These are phyloP conservation scores for Penelope pileata DNA, from an alignment of 2,113 vertebrate species.

Conservation along the genomic window DNA sequence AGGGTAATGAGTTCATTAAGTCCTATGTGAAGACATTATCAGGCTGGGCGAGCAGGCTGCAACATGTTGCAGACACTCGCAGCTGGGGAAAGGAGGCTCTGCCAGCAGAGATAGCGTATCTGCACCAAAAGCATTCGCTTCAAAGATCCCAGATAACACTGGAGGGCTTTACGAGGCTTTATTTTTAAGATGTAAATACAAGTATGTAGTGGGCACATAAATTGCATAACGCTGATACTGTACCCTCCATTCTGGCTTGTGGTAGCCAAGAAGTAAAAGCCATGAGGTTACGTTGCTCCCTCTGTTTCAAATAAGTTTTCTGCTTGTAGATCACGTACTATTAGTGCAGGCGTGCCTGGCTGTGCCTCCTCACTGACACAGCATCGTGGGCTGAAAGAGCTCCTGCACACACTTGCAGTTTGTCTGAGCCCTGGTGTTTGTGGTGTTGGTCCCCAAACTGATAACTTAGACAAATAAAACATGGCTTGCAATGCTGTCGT, in stretches of 20 bases:
- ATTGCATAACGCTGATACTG: constrained; percentile 4
- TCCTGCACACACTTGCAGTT: not conserved
- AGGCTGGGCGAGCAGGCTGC: constrained; percentile 11
- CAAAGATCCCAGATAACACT: constrained; percentile 13
- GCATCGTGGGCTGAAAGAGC: not conserved
- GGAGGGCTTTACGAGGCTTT: constrained; percentile 1
- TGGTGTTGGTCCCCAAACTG: not conserved
- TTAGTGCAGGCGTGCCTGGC: not conserved
- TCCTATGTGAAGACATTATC: constrained; percentile 3
- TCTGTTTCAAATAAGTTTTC: not conserved
- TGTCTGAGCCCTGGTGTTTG: not conserved
- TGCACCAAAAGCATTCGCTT: constrained; percentile 42
- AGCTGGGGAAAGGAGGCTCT: constrained; percentile 28
- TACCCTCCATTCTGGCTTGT: not conserved
- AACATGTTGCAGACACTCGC: constrained; percentile 44
- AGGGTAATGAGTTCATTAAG: constrained; percentile 57
- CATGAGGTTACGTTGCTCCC: fast-evolving
- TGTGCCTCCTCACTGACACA: not conserved
- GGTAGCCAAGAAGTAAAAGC: not conserved
- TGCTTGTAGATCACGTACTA: not conserved
- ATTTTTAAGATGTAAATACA: constrained; percentile 48
- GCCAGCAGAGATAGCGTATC: constrained; percentile 38
- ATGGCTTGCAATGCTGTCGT: not conserved
- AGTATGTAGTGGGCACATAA: not conserved
- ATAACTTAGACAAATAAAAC: not conserved